phyloP scores from a whole-genome alignment of 2,888 invertebrate species.

The Brachynemurus nebulosus region DNA sequence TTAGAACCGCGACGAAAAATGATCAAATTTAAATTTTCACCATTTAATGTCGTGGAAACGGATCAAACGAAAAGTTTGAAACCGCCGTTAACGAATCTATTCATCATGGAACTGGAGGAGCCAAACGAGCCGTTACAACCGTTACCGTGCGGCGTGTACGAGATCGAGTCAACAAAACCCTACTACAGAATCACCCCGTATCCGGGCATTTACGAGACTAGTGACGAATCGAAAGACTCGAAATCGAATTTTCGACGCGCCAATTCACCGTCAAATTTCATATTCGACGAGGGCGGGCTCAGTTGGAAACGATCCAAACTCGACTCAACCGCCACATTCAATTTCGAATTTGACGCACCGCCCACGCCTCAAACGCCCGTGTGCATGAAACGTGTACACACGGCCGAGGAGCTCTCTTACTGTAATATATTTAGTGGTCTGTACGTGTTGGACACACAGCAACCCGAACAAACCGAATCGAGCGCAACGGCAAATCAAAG shows the following conservation, averaged over 20 bases:
- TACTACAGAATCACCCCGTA: slow-evolving; percentile 1
- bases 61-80: not conserved
- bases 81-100: not conserved
- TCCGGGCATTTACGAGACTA: not conserved
- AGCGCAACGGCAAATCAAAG: not conserved
- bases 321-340: not conserved
- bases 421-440: slow-evolving; percentile 1
- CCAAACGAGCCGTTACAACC: not conserved
- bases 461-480: no score
- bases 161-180: not conserved
- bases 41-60: not conserved
- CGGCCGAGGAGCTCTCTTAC: not conserved
- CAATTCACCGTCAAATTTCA: no score
- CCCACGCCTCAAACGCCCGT: slow-evolving; percentile 3
- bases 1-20: not conserved
- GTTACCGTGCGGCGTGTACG: not conserved
- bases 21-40: not conserved
- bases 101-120: slow-evolving; percentile 1
- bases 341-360: not conserved
- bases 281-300: no score
- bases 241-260: no score
- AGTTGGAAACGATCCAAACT: not conserved
- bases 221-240: not conserved
- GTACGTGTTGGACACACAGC: no score
- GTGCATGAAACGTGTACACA: slow-evolving; percentile 3